phyloP scores from a whole-genome alignment of 1,140 invertebrate species.

The Platyscapa corneri region DNA sequence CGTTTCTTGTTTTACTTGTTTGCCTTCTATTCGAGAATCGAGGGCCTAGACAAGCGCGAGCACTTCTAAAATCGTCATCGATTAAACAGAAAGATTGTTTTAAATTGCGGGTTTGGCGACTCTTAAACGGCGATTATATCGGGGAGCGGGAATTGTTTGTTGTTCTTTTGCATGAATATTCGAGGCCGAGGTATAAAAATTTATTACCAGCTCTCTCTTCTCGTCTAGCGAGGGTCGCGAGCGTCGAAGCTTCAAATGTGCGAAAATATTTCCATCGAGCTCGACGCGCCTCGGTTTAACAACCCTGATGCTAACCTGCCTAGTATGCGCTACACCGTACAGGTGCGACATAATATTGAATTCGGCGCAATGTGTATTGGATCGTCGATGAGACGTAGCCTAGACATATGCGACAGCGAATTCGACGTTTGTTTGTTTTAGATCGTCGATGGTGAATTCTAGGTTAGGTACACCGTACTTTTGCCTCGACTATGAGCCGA shows the following conservation, averaged over 20 bases:
- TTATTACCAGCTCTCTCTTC: neutral
- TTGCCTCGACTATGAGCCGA: neutral
- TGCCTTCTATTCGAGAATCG: neutral
- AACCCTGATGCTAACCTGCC: neutral
- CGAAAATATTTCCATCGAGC: neutral
- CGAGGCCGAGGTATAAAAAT: neutral
- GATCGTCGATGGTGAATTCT: neutral
- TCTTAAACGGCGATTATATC: neutral
- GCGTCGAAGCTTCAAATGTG: neutral
- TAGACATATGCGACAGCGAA: neutral
- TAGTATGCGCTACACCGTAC: neutral
- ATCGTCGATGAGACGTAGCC: neutral
- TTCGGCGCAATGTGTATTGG: neutral
- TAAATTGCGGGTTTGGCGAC: neutral
- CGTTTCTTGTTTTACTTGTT: neutral
- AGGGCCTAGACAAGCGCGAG: neutral
- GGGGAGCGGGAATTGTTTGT: neutral
- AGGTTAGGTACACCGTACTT: neutral
- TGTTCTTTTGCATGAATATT: neutral
- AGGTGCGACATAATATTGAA: conserved; percentile 22
- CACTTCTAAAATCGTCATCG: neutral
- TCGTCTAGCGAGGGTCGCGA: neutral
- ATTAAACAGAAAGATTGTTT: neutral
- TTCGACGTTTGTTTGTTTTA: conserved; percentile 12
- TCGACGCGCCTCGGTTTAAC: neutral